Percentiles rank a stretch among this genome's conserved stretches.
Conservation (phyloP, 2,113 vertebrate genomes). For the Mormyrus lacerda region DNA sequence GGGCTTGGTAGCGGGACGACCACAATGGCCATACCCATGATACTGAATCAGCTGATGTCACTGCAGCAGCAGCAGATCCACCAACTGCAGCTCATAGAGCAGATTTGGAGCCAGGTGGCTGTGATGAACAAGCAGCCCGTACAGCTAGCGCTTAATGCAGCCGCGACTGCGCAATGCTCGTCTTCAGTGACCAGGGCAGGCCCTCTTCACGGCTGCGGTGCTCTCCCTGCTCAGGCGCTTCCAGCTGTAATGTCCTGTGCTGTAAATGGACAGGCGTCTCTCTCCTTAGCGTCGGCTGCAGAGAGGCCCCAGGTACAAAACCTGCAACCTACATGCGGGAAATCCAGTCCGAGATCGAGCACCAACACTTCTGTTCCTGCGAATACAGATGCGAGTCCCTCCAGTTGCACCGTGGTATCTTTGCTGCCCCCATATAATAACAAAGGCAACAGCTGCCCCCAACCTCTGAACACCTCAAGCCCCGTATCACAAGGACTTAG, state of each 20-base stretch:
- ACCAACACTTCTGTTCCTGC: conserved; percentile 54
- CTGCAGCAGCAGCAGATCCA: conserved; percentile 94
- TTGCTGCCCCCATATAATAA: conserved; percentile 56
- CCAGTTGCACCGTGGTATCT: conserved; percentile 51
- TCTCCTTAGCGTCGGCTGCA: conserved; percentile 51
- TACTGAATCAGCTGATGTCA: conserved; percentile 87
- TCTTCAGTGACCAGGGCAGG: conserved; percentile 54
- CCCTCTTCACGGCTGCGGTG: conserved; percentile 64
- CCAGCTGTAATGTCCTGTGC: conserved; percentile 60
- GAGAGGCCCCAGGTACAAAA: conserved; percentile 61
- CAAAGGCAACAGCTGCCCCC: conserved; percentile 42
- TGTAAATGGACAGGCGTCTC: conserved; percentile 56
- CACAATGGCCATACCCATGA: conserved; percentile 78
- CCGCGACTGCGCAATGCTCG: conserved; percentile 48
- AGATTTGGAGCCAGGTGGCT: conserved; percentile 92
- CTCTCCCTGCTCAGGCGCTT: conserved; percentile 66
- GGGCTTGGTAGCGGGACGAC: conserved; percentile 52
- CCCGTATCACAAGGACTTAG: conserved; percentile 65
- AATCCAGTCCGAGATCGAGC: conserved; percentile 55
- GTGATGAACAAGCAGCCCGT: conserved; percentile 78
- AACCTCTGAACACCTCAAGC: conserved; percentile 65
- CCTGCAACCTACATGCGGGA: conserved; percentile 57
- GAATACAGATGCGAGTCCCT: conserved; percentile 47
- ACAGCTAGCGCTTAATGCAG: conserved; percentile 60
- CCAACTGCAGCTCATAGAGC: conserved; percentile 93